These are phyloP conservation scores for Montifringilla adamsi DNA, from an alignment of 2,113 vertebrate species.

Conservation along the genomic window DNA sequence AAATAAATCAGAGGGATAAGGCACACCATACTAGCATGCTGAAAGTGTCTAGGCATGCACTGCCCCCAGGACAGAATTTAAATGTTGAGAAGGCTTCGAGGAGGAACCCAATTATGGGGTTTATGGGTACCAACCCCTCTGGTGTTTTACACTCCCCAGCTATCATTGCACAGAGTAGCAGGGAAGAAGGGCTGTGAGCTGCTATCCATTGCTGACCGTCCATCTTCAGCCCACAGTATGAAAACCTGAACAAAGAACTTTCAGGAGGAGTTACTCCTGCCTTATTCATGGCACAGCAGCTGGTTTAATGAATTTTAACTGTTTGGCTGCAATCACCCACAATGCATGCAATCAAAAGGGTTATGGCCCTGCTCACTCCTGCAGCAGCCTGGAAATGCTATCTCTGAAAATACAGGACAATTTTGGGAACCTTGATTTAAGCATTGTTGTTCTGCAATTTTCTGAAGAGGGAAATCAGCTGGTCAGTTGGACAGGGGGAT, in stretches of 20 bases:
- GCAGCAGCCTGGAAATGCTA: neutral
- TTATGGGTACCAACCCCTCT: too few relatives aligned
- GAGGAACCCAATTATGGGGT: neutral
- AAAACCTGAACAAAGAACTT: neutral
- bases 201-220: neutral
- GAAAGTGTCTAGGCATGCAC: neutral
- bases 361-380: neutral
- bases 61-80: neutral
- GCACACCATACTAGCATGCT: neutral
- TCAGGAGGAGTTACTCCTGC: neutral
- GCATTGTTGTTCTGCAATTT: neutral
- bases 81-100: neutral
- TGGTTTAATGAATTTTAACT: conserved; percentile 35
- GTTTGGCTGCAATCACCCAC: neutral
- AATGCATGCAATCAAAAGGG: neutral
- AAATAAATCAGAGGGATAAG: neutral
- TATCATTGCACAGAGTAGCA: neutral
- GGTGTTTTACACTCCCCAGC: neutral
- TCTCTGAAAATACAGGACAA: neutral
- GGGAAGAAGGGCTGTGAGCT: neutral
- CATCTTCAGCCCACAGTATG: neutral
- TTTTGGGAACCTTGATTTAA: neutral
- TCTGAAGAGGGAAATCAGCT: neutral
- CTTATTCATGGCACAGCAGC: neutral
- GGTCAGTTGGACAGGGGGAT: neutral